phyloP scores from a whole-genome alignment of 1,140 invertebrate species.

The Paracyclopina nana region DNA sequence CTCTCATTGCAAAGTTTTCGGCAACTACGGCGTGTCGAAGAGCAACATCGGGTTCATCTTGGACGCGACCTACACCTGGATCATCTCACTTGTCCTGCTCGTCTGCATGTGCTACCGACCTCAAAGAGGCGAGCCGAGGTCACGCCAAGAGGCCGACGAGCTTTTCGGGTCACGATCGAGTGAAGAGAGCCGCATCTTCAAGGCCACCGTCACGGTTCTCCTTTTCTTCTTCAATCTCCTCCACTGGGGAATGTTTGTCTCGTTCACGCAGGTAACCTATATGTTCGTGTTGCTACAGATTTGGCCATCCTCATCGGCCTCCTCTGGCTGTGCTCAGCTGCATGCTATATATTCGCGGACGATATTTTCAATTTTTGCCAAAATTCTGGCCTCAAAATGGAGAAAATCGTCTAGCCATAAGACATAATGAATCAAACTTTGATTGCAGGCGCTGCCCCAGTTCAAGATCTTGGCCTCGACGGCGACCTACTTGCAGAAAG shows the following conservation, averaged over 20 bases:
- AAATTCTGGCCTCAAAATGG: too few species aligned
- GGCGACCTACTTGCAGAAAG: neutral
- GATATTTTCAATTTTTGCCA: too few species aligned
- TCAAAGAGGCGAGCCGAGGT: conserved; percentile 3
- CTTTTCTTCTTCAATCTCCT: conserved; percentile 9
- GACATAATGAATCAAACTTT: too few species aligned
- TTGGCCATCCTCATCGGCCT: neutral
- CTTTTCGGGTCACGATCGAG: neutral
- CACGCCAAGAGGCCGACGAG: neutral
- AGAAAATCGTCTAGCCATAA: too few species aligned
- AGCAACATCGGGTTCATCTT: conserved; percentile 10
- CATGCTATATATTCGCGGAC: too few species aligned
- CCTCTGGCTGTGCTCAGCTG: too few species aligned
- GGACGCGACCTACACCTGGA: conserved; percentile 1
- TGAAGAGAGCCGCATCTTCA: conserved; percentile 10
- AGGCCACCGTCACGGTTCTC: conserved; percentile 2
- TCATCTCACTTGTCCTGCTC: conserved; percentile 2
- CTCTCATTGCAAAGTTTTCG: neutral
- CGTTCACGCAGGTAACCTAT: neutral
- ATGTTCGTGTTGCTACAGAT: neutral
- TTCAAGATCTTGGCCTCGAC: neutral
- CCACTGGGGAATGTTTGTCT: conserved; percentile 10
- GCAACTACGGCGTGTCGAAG: conserved; percentile 2
- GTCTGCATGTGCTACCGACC: conserved; percentile 9
- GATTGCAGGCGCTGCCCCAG: neutral